phyloP scores from a whole-genome alignment of 2,113 vertebrate genomes.

The Chaetura pelagica region DNA sequence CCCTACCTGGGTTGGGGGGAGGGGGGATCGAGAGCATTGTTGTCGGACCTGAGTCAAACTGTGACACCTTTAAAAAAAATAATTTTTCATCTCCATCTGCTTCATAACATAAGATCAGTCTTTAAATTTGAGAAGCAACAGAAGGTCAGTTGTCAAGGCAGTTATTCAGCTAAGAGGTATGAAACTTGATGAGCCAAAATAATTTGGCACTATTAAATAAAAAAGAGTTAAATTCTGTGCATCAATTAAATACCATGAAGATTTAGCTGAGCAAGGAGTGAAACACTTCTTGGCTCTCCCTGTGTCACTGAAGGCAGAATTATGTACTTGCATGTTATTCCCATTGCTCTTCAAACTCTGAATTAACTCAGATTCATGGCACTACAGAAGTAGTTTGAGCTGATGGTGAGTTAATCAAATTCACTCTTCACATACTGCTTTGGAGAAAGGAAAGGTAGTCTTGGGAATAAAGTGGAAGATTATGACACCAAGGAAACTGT shows the following conservation, averaged over 20 bases:
- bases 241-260: background rate
- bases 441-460: background rate
- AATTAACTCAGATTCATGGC: background rate
- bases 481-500: background rate
- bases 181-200: slow-evolving; percentile 26
- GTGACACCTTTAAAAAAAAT: too few species aligned
- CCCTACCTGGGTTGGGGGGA: too few species aligned
- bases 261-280: background rate
- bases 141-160: slow-evolving; percentile 50
- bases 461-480: background rate
- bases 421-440: background rate
- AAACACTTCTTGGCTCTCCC: background rate
- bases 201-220: background rate
- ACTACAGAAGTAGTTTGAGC: background rate
- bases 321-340: background rate
- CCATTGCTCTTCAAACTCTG: background rate
- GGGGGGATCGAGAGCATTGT: too few species aligned
- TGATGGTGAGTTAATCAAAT: background rate
- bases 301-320: background rate
- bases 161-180: background rate
- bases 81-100: background rate
- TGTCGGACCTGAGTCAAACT: too few species aligned
- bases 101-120: background rate
- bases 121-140: slow-evolving; percentile 1
- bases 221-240: background rate